Percentiles rank a stretch among this genome's conserved stretches.
Conservation (phyloP, 53 echinoderm and acorn worm species). For the Antedon mediterranea region DNA sequence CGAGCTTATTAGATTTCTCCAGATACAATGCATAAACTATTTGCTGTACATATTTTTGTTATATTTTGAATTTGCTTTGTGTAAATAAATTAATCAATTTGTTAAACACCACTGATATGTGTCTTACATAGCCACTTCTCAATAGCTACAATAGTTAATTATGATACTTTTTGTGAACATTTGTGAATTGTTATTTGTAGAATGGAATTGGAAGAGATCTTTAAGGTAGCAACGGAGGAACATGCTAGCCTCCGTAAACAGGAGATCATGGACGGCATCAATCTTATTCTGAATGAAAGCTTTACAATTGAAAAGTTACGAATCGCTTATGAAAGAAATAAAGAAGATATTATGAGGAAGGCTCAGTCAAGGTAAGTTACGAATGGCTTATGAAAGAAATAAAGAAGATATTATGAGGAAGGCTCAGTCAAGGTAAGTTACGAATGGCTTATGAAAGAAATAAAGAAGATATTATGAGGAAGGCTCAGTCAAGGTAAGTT, state of each 20-base stretch:
- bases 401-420: slow-evolving; percentile 25
- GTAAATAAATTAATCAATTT: too few species aligned
- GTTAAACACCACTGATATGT: too few species aligned
- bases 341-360: slow-evolving; percentile 21
- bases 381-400: slow-evolving; percentile 45
- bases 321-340: slow-evolving; percentile 43
- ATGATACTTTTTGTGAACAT: neutral
- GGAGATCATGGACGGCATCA: slow-evolving; percentile 41
- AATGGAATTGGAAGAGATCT: slow-evolving; percentile 59
- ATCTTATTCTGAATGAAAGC: slow-evolving; percentile 38
- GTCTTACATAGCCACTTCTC: too few species aligned
- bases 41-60: too few species aligned
- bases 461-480: too few species aligned
- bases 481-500: too few species aligned
- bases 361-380: slow-evolving; percentile 36
- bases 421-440: slow-evolving; percentile 34
- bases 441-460: too few species aligned
- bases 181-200: slow-evolving; percentile 11
- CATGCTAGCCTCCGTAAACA: slow-evolving; percentile 39
- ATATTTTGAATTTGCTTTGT: too few species aligned
- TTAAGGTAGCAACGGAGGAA: slow-evolving; percentile 47
- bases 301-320: slow-evolving; percentile 36
- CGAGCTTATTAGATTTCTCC: too few species aligned
- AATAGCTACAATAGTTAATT: too few species aligned
- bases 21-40: too few species aligned